Evolutionary conservation across 2,888 invertebrate genomes (phyloP).

Genomic region (Cheilosia grossa): DNA sequence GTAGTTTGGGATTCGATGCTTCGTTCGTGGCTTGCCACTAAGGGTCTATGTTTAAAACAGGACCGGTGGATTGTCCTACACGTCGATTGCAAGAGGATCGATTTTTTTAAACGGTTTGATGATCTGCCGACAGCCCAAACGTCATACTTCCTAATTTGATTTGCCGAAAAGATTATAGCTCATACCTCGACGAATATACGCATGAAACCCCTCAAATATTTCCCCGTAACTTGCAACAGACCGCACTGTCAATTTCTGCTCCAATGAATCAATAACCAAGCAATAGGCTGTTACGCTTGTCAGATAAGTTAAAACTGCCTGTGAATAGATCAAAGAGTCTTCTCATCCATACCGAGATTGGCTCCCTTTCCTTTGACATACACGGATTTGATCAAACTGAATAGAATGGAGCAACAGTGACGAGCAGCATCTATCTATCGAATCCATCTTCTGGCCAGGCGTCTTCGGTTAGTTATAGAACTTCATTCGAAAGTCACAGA

Average conservation of each 20-base stretch:
- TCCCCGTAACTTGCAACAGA: background rate
- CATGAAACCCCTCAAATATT: too few relatives aligned
- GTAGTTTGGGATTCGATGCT: too few relatives aligned
- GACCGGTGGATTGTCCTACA: too few relatives aligned
- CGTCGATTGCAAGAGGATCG: too few relatives aligned
- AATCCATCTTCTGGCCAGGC: background rate
- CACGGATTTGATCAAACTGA: background rate
- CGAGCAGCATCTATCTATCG: background rate
- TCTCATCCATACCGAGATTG: conserved; percentile 9
- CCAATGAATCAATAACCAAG: background rate
- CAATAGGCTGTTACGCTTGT: conserved; percentile 20
- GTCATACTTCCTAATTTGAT: too few relatives aligned
- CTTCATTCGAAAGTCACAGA: conserved; percentile 1
- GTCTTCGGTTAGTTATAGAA: conserved; percentile 36
- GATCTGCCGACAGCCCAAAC: too few relatives aligned
- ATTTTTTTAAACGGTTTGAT: too few relatives aligned
- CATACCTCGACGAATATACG: too few relatives aligned
- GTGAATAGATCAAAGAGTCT: conserved; percentile 57
- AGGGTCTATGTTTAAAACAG: too few relatives aligned
- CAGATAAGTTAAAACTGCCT: conserved; percentile 33
- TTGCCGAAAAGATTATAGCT: too few relatives aligned
- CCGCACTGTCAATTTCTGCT: background rate
- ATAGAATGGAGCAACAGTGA: conserved; percentile 4
- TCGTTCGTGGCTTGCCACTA: too few relatives aligned
- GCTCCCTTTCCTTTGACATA: background rate